Conservation (phyloP, 2,888 invertebrate species). For the Hydroisotoma schaefferi region DNA sequence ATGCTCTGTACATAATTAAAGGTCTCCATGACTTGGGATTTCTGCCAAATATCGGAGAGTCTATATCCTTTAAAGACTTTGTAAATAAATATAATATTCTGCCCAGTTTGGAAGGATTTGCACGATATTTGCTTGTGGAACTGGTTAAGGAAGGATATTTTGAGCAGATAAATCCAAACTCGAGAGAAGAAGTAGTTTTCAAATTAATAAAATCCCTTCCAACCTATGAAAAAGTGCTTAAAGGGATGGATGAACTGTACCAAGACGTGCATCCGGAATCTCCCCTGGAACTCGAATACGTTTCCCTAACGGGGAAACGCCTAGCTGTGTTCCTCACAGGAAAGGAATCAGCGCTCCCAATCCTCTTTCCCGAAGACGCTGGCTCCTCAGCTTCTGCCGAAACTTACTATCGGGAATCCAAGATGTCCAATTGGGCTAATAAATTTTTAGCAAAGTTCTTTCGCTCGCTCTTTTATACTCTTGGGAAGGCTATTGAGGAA, state of each 20-base stretch:
- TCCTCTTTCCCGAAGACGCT: conserved; percentile 21
- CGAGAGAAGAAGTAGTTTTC: neutral
- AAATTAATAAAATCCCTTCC: conserved; percentile 6
- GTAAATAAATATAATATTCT: conserved; percentile 6
- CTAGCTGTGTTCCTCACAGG: conserved; percentile 17
- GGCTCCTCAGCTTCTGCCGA: conserved; percentile 7
- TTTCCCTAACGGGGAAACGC: conserved; percentile 2
- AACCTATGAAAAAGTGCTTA: neutral
- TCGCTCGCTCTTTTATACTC: no score
- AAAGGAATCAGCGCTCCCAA: neutral
- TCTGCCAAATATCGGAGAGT: neutral
- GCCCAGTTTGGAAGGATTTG: conserved; percentile 6
- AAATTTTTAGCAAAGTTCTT: neutral
- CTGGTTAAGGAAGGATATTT: conserved; percentile 14
- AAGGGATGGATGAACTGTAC: neutral
- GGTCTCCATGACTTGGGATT: neutral
- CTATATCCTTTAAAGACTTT: conserved; percentile 10
- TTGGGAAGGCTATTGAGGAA: no score
- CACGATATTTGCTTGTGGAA: conserved; percentile 15
- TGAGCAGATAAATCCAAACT: no score
- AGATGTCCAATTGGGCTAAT: neutral
- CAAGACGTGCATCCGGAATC: neutral
- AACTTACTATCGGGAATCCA: conserved; percentile 4
- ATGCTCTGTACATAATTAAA: neutral
- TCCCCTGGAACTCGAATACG: neutral